Conservation (phyloP, 2,797 vertebrate species). For the Chaunax sp. region DNA sequence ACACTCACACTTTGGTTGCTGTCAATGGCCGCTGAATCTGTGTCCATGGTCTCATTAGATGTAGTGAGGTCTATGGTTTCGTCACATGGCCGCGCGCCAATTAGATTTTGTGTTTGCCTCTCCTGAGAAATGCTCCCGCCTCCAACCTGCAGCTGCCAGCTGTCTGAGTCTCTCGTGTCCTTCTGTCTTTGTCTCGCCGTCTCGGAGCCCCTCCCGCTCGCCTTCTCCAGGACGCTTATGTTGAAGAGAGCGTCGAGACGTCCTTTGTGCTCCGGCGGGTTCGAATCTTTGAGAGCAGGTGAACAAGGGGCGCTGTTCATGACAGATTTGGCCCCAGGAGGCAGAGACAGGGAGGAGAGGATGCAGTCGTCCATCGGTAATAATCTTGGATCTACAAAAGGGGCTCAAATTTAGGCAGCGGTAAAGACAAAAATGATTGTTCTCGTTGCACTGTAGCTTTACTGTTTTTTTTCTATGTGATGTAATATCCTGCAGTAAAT, state of each 20-base stretch:
- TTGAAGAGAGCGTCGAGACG: conserved; percentile 17
- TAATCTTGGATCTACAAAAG: conserved; percentile 65
- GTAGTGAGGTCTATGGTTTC: conserved; percentile 67
- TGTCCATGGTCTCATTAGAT: conserved; percentile 41
- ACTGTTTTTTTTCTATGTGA: neutral
- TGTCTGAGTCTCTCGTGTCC: conserved; percentile 28
- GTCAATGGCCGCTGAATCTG: conserved; percentile 40
- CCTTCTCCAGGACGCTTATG: conserved; percentile 35
- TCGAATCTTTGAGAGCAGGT: conserved; percentile 46
- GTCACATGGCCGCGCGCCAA: conserved; percentile 18
- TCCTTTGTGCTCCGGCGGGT: conserved; percentile 43
- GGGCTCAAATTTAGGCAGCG: neutral
- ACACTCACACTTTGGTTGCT: conserved; percentile 44
- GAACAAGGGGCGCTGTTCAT: conserved; percentile 40
- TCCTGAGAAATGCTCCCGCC: conserved; percentile 50
- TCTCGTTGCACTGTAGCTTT: too few relatives aligned
- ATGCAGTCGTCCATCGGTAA: conserved; percentile 82
- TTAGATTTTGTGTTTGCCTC: conserved; percentile 32
- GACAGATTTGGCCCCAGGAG: conserved; percentile 58
- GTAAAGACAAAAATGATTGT: neutral
- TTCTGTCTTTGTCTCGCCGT: conserved; percentile 33
- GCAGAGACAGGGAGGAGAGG: conserved; percentile 79
- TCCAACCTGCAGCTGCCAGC: conserved; percentile 39
- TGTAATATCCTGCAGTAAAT: too few relatives aligned
- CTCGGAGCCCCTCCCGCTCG: conserved; percentile 42